These are phyloP conservation scores for Theristicus caerulescens DNA, from an alignment of 2,113 vertebrate genomes.

Conservation along the genomic window DNA sequence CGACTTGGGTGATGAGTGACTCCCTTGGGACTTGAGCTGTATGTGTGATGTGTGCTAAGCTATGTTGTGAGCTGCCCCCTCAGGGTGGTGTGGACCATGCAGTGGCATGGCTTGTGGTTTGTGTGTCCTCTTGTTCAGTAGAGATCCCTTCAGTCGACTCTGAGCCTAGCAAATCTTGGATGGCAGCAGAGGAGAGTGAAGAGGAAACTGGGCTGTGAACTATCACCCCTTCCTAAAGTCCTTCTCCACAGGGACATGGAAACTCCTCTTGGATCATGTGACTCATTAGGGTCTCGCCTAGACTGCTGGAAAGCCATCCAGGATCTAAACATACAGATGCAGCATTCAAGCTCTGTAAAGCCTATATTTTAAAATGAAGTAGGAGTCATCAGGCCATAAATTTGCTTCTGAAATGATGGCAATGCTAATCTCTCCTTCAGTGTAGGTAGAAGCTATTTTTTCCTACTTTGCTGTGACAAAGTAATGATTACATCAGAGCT, in stretches of 20 bases:
- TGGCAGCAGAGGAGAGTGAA: neutral
- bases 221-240: neutral
- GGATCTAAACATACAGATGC: neutral
- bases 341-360: neutral
- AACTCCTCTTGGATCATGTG: neutral
- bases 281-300: neutral
- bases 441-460: constrained; percentile 30
- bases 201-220: neutral
- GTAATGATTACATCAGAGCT: neutral
- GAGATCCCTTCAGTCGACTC: neutral
- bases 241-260: neutral
- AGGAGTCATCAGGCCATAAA: constrained; percentile 42
- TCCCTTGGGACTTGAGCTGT: neutral
- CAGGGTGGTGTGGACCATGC: neutral
- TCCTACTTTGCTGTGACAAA: neutral
- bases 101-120: neutral
- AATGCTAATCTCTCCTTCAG: constrained; percentile 20
- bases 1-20: neutral
- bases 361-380: constrained; percentile 21
- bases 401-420: constrained; percentile 40
- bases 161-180: neutral
- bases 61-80: neutral
- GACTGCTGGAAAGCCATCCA: neutral
- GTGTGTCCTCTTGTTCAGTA: neutral
- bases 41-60: neutral